phyloP scores from a whole-genome alignment of 2,113 vertebrate species.

The Oxyura jamaicensis region DNA sequence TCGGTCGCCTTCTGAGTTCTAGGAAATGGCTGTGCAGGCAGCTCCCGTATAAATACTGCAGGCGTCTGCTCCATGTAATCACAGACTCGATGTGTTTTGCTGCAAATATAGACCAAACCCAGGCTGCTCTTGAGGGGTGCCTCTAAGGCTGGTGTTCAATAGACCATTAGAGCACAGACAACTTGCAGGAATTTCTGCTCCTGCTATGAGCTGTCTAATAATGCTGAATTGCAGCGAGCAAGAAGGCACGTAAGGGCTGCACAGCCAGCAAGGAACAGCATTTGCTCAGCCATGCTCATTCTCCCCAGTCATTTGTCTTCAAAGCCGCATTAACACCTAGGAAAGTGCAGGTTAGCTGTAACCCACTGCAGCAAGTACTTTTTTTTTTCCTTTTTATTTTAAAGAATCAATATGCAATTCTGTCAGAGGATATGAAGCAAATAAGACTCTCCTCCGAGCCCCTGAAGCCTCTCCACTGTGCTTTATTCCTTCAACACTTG shows the following conservation, averaged over 20 bases:
- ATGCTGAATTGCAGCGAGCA: neutral
- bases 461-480: fast-evolving
- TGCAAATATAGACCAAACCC: neutral
- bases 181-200: neutral
- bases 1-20: fast-evolving
- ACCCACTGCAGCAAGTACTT: neutral
- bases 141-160: neutral
- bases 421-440: neutral
- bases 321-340: neutral
- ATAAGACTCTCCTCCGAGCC: neutral
- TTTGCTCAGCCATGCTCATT: neutral
- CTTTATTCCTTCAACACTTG: neutral
- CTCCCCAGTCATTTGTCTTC: neutral
- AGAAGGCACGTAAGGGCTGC: neutral
- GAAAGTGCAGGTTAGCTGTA: neutral
- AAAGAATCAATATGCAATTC: neutral
- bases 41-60: neutral
- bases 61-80: neutral
- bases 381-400: neutral
- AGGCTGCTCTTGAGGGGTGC: neutral
- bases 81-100: neutral
- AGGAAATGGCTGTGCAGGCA: neutral
- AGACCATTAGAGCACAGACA: neutral
- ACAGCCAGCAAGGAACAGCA: neutral
- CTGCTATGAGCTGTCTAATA: neutral